Base-by-base conservation (phyloP, 1,140 invertebrate species). In the Ostrea denselamellosa region DNA sequence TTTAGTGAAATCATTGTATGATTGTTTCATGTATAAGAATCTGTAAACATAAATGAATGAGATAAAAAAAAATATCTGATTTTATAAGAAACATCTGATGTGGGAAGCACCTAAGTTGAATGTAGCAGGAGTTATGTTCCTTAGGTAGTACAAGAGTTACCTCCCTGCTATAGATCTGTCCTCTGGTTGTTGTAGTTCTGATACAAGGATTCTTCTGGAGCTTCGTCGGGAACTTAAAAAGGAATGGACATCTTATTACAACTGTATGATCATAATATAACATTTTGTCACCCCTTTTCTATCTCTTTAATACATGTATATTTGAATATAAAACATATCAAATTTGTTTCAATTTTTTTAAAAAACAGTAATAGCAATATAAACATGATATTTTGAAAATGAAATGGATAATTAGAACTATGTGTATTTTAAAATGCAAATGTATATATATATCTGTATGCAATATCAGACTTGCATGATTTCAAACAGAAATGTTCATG, bases 161-260 rank as follows among this genome's bases (percentile, higher is more conserved):
- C 17, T 62, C 56, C 28, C 68, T 71, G 34, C 9, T 71, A 71
- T 9, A 71, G 25, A 12, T 71, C 68, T 2, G 68, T 71, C 28
- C 68, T 71, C 28, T 71, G 68, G 68, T 71, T 71, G 68, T 25
- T 71, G 68, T 71, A 71, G 68, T 71, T 71, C 25, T 71, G 68
- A 34, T 71, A 71, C 68, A 71, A 10, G 10, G 68, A 71, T 28
- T 71, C 68, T 25, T 71, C 68, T 34, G 14, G 2, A 0, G 68
- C 25, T 8, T 71, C 68, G 12, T 71, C 68, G 28, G 68, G 25
- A 71, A 71, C 68, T 71, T 34, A 7, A 71, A 62, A 34, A 2
- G 25, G 14, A 12, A 71, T 2, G 12, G 9, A 71, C n/a, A 71
- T 44, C 34, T 44, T 44, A 44, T 5, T 44, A 44, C 1, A 44